Evolutionary conservation across 2,113 vertebrate species (phyloP).

Genomic region (Chaenocephalus aceratus): DNA sequence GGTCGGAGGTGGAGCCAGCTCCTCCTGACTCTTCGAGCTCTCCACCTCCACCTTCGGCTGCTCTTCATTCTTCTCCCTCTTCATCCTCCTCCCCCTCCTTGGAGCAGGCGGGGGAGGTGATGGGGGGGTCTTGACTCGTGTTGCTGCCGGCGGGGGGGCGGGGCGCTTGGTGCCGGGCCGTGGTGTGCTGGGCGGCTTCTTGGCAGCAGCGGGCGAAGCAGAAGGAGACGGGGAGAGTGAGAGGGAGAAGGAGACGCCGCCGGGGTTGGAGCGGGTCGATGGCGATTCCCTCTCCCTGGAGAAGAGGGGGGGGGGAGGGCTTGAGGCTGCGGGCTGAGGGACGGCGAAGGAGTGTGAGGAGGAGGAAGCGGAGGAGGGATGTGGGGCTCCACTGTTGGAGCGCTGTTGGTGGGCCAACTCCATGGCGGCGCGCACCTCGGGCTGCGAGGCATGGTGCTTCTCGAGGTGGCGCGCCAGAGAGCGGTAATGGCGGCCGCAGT

Average conservation of each 20-base stretch:
- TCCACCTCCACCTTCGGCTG: conserved; percentile 71
- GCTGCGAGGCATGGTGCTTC: conserved; percentile 84
- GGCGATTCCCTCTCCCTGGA: conserved; percentile 75
- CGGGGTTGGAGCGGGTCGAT: conserved; percentile 54
- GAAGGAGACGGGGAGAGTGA: conserved; percentile 74
- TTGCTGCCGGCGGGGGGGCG: conserved; percentile 2
- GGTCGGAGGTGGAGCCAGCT: conserved; percentile 78
- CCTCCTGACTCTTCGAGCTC: conserved; percentile 65
- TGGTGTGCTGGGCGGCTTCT: conserved; percentile 57
- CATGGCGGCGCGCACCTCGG: conserved; percentile 81
- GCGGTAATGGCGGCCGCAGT: conserved; percentile 83
- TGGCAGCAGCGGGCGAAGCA: conserved; percentile 32
- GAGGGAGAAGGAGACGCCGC: conserved; percentile 80
- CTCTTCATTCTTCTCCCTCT: conserved; percentile 76
- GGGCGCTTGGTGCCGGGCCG: conserved; percentile 35
- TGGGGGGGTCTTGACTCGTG: conserved; percentile 72
- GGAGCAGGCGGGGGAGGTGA: conserved; percentile 63
- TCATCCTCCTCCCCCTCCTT: conserved; percentile 78
- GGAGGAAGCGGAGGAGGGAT: conserved; percentile 58
- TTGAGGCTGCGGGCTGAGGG: conserved; percentile 72
- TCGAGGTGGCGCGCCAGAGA: conserved; percentile 84
- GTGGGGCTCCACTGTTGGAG: conserved; percentile 62
- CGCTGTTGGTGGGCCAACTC: conserved; percentile 74
- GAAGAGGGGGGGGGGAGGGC: conserved; percentile 75
- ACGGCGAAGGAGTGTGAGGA: conserved; percentile 72